Evolutionary conservation across 2,113 vertebrate genomes (phyloP), one percentile per base, ranked within the genome.

Genomic region (Eubucco bourcierii): DNA sequence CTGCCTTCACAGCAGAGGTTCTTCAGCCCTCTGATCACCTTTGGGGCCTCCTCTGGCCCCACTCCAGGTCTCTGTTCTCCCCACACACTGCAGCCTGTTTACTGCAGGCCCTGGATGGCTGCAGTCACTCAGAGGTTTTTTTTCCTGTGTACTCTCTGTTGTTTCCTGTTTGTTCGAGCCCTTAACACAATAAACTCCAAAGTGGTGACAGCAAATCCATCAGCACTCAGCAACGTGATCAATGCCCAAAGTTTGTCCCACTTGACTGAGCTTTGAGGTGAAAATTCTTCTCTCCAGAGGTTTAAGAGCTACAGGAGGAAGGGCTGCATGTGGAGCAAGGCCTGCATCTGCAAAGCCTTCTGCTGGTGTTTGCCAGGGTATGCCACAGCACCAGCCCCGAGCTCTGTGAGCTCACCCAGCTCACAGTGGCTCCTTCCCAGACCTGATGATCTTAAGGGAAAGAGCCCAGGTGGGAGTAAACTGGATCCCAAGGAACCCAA

Each of bases 401-500:
- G 21, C 52, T 56, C 52, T 39, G 4, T 5, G 8, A 8, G 3
- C 1, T 60, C 29, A 4, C 2, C 31, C 0, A 3, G 6, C 29
- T 41, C 4, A 0, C 2, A 13, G 33, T 4, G 2, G 20, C 37
- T 61, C 52, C 46, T 78, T 31, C 47, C 58, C 24, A 50, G 44
- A 12, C n/a, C 28, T 1, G 1, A 46, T 3, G 16, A 27, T 31
- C 46, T 18, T 5, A 1, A 1, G 19, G 8, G 33, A 59, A 72
- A 16, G 15, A 15, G 5, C 7, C 7, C 0, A 2, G 2, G 1
- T 2, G 14, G 34, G 63, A 18, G 16, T 6, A 2, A 25, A 15
- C 23, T 0, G 1, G 24, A 28, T 7, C 10, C 75, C 55, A 20
- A 46, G 8, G 41, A n/a, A 37, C 6, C n/a, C 4, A 0, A 0